Conservation (phyloP, 2,113 vertebrate genomes). For the Festucalex cinctus region DNA sequence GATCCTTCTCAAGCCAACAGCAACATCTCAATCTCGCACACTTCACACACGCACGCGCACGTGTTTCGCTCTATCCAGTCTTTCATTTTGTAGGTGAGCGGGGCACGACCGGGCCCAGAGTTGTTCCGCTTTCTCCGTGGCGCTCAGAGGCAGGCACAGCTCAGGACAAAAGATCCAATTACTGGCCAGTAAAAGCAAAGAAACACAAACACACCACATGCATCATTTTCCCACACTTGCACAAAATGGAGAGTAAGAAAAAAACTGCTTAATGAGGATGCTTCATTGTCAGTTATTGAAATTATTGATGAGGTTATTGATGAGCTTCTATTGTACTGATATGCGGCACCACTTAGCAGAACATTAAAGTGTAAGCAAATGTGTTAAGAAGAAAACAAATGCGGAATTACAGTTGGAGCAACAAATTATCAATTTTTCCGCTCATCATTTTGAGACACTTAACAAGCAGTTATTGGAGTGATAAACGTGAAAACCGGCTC, state of each 20-base stretch:
- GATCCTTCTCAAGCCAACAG: constrained; percentile 64
- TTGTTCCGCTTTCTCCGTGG: constrained; percentile 59
- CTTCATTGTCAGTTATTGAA: no score
- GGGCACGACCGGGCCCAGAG: constrained; percentile 52
- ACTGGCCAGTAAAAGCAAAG: constrained; percentile 62
- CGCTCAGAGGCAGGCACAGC: constrained; percentile 56
- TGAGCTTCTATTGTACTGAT: neutral
- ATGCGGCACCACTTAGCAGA: neutral
- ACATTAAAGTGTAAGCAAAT: neutral
- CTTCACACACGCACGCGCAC: constrained; percentile 55
- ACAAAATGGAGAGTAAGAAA: neutral
- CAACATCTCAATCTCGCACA: constrained; percentile 70
- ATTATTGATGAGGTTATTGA: no score
- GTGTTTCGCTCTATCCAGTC: constrained; percentile 48
- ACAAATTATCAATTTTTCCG: neutral
- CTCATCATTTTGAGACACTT: neutral
- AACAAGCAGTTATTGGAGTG: neutral
- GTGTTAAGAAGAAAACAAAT: neutral
- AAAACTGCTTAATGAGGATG: no score
- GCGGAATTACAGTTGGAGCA: neutral
- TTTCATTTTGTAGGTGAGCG: constrained; percentile 63
- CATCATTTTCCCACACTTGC: constrained; percentile 15
- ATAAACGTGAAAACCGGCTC: constrained; percentile 11
- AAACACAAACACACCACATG: constrained; percentile 49
- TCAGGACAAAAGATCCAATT: constrained; percentile 71